phyloP scores from a whole-genome alignment of 2,797 vertebrate genomes.

The Hirundo rustica region DNA sequence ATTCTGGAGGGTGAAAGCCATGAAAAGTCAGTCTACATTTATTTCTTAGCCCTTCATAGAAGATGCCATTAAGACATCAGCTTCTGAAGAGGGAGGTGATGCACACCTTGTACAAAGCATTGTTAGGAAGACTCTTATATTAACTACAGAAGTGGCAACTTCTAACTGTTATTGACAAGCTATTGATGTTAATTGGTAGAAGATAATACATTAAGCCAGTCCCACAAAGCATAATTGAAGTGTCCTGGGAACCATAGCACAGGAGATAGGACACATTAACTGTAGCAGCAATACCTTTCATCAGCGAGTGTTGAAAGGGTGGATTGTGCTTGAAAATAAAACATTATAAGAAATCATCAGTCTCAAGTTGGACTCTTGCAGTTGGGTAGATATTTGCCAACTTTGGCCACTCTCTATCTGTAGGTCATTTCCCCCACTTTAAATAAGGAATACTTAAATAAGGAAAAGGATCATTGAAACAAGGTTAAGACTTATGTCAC shows the following conservation, averaged over 20 bases:
- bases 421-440: background rate
- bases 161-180: background rate
- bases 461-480: background rate
- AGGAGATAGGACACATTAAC: background rate
- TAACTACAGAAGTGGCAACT: background rate
- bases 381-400: background rate
- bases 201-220: background rate
- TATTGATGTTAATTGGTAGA: background rate
- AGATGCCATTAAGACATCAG: background rate
- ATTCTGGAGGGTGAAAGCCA: background rate
- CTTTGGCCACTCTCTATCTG: background rate
- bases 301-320: background rate
- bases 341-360: background rate
- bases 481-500: background rate
- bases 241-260: background rate
- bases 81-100: background rate
- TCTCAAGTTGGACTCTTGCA: background rate
- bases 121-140: background rate
- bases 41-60: background rate
- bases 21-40: background rate
- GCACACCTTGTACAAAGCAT: background rate
- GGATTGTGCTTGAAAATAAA: background rate
- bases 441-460: background rate
- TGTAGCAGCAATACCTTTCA: background rate
- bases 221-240: background rate